Evolutionary conservation across 1,140 invertebrate species (phyloP), one percentile per base, ranked within the genome.

Genomic region (Meloidogyne chitwoodi): DNA sequence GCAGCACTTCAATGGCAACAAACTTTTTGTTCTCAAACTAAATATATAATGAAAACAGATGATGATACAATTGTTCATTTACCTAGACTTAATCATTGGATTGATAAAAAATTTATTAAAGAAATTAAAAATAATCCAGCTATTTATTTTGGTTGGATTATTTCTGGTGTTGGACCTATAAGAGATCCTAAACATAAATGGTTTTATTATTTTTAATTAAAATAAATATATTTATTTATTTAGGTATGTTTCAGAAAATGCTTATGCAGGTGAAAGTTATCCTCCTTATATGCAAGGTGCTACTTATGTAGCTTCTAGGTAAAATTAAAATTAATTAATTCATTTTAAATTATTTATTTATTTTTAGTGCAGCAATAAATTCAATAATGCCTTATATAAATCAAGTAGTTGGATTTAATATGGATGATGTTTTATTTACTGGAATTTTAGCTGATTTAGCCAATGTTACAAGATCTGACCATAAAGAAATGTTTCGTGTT

Each of bases 401-500:
- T 26, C 29, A 70, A 31, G 68, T 70, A 61, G 29, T 44, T 61
- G 68, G 16, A 6, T 65, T 77, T 68, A 31, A 62, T 68, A 64
- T 75, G 73, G 71, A 74, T 29, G 77, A 78, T 63, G 71, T 77
- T 22, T 22, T 78, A n/a, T 78, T 78, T 64, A 78, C 77, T 61
- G 77, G 77, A 27, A 56, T 68, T 26, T 22, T 78, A 31, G 77
- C 75, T 22, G 56, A 44, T 12, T 66, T 64, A 56, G 76, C 72
- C 2, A 72, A 76, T 69, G 75, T 69, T n/a, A 73, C 48, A 1
- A 41, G 41, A 34, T 26, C 56, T 22, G 71, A 73, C 29, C 44
- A 56, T 24, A 65, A 34, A 16, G 48, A 56, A 56, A 56, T 56
- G 48, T 56, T 56, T 56, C 48, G 48, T 19, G 48, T 56, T n/a